Conservation (phyloP, 2,113 vertebrate genomes). For the Himantopus leucocephalus region DNA sequence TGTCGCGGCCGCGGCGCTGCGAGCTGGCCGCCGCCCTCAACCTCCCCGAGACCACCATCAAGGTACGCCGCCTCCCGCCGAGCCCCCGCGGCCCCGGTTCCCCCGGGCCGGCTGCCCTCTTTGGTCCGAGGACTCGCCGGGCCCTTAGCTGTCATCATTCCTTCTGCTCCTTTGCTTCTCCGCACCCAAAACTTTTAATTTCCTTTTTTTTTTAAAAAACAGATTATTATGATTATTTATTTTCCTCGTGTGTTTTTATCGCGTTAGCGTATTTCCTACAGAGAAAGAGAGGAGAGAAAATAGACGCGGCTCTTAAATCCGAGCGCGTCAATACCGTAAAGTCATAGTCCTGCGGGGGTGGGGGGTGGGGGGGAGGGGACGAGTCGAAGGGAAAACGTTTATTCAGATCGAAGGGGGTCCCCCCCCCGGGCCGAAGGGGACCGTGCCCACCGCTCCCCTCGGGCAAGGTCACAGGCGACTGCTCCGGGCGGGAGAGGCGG, state of each 20-base stretch:
- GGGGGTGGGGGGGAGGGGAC: not conserved
- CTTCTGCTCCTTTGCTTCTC: not conserved
- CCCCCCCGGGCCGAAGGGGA: not conserved
- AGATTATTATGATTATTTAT: not conserved
- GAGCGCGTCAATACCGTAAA: not conserved
- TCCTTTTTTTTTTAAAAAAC: too few relatives aligned
- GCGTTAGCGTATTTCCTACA: not conserved
- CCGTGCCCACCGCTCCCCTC: not conserved
- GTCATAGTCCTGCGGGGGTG: not conserved
- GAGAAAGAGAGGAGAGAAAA: not conserved
- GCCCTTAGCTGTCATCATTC: not conserved
- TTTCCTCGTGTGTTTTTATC: not conserved
- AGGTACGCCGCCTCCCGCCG: constrained; percentile 76
- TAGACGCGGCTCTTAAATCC: not conserved
- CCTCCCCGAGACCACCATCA: constrained; percentile 97
- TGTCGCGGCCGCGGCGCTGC: constrained; percentile 95
- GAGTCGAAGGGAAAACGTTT: not conserved
- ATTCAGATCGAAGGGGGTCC: not conserved
- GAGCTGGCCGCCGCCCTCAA: constrained; percentile 95
- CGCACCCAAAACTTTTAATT: not conserved
- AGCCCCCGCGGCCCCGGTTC: not conserved
- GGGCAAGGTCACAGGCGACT: not conserved
- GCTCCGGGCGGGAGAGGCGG: not conserved
- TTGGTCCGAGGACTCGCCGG: fast-evolving
- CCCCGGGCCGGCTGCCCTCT: not conserved